These are phyloP conservation scores for Antedon mediterranea DNA, from an alignment of 53 echinoderm and acorn worm genomes.

Conservation along the genomic window DNA sequence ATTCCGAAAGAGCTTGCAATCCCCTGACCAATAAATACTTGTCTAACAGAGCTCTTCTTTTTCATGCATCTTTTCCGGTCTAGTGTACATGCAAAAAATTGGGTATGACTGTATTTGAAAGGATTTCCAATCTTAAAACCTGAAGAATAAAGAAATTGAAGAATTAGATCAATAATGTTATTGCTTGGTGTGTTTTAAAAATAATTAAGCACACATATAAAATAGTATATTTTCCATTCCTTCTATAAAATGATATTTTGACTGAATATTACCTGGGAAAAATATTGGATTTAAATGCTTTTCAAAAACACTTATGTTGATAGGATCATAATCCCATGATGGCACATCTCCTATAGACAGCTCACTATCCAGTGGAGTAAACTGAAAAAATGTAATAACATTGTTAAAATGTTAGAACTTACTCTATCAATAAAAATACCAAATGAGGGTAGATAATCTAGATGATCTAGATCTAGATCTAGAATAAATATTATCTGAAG, in stretches of 20 bases:
- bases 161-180: no score
- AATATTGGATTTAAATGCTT: slow-evolving; percentile 47
- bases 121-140: slow-evolving; percentile 57
- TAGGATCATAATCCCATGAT: slow-evolving; percentile 47
- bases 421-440: no score
- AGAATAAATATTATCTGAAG: no score
- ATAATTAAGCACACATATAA: no score
- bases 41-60: slow-evolving; percentile 9
- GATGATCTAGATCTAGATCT: no score
- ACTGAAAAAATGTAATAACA: slow-evolving; percentile 15
- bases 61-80: slow-evolving; percentile 8
- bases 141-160: slow-evolving; percentile 6
- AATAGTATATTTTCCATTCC: no score
- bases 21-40: slow-evolving; percentile 38
- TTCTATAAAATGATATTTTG: no score
- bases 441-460: no score
- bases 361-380: slow-evolving; percentile 40
- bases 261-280: slow-evolving; percentile 63
- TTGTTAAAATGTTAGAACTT: no score
- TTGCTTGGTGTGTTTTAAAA: no score
- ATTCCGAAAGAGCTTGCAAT: slow-evolving; percentile 50
- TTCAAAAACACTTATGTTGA: slow-evolving; percentile 61
- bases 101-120: slow-evolving; percentile 50
- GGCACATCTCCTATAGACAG: slow-evolving; percentile 41
- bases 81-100: slow-evolving; percentile 26